Percentiles rank a stretch among this genome's conserved stretches.
These are phyloP conservation scores for Montipora capitata DNA, from an alignment of 92 coral and sea anemone genomes.

Conservation along the genomic window DNA sequence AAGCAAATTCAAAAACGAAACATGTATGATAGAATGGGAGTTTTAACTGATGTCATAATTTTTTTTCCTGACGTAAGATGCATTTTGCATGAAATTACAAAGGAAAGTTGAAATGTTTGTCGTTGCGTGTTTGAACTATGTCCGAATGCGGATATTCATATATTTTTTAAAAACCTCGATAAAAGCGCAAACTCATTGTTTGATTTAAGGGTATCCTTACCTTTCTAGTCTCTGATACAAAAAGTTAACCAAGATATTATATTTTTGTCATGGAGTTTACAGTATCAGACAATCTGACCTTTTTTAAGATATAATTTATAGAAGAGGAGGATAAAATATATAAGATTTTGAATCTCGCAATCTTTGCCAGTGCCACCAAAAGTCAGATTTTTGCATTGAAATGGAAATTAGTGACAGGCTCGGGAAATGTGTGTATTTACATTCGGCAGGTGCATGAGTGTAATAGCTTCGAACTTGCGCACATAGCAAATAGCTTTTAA, in stretches of 20 bases:
- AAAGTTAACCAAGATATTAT: no score
- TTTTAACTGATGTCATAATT: no score
- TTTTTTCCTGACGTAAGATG: no score
- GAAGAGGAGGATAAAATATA: background rate
- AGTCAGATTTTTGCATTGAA: constrained; percentile 15
- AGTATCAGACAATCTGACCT: no score
- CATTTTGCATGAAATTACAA: background rate
- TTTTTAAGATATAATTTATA: background rate
- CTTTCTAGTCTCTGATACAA: no score
- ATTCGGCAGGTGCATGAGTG: constrained; percentile 27
- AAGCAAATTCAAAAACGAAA: no score
- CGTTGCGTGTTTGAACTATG: background rate
- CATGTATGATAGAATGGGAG: no score
- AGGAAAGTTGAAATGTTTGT: background rate
- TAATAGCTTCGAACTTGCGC: constrained; percentile 36
- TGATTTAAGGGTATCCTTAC: background rate
- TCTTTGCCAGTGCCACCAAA: background rate
- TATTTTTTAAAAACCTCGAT: background rate
- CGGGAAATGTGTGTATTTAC: background rate
- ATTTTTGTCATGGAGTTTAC: no score
- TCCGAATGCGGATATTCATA: no score
- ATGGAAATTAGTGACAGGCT: background rate
- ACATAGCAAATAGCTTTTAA: constrained; percentile 30
- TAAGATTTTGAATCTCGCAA: background rate
- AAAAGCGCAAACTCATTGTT: background rate